Base-by-base conservation (phyloP, 1,140 invertebrate genomes). In the Rhyacophila brunnea region DNA sequence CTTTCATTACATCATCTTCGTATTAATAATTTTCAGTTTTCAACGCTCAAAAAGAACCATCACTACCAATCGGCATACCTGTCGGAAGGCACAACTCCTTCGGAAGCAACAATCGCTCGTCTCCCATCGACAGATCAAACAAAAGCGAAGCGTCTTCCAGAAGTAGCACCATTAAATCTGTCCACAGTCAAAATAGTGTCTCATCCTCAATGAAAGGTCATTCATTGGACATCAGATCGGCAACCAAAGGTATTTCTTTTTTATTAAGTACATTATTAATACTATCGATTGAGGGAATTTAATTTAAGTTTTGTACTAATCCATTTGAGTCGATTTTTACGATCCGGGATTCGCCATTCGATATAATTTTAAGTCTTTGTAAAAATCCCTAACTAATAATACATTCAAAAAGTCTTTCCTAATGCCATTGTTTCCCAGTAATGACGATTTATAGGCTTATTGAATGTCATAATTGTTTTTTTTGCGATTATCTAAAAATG, bases 211-310 rank as follows among this genome's bases (percentile, higher is more conserved):
- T 57, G 7, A 60, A 64, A 40, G 46, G 36, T 5, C 43, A 59
- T 20, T 64, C 62, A n/a, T 49, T 64, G 5, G 58, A 64, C 49
- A 56, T 64, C 20, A 48, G 53, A 60, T 75, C 74, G 53, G 70
- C 69, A 20, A 74, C 69, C 6, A 75, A 74, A 13, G 73, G 74
- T 34, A 50, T 32, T 46, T 42, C 10, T 38, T 7, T 51, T 19
- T 17, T n/a, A 46, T 23, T 17, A 19, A 7, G 6, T 28, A 28
- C 9, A n/a, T n/a, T n/a, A n/a, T n/a, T n/a, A n/a, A n/a, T n/a
- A n/a, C n/a, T n/a, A n/a, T n/a, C n/a, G n/a, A n/a, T n/a, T n/a
- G n/a, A n/a, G n/a, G n/a, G n/a, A n/a, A n/a, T n/a, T n/a, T n/a
- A n/a, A n/a, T n/a, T n/a, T n/a, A n/a, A n/a, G n/a, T n/a, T n/a